Evolutionary conservation across 2,888 invertebrate genomes (phyloP).

Genomic region (Podotricha telesiphe): DNA sequence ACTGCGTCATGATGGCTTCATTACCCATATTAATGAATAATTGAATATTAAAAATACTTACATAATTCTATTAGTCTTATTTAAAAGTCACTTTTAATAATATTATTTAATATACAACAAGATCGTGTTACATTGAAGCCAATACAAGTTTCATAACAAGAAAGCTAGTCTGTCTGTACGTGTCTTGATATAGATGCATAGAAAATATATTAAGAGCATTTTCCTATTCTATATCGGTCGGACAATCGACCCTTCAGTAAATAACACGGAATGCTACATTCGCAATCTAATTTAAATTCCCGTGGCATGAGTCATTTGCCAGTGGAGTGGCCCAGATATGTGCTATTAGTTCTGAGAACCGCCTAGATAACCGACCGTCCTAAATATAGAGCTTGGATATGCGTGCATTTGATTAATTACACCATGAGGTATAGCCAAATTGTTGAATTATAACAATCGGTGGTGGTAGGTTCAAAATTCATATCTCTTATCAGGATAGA

Average conservation of each 20-base stretch:
- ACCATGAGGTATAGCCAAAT: not conserved
- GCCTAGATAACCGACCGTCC: conserved; percentile 8
- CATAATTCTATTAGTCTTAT: too few relatives aligned
- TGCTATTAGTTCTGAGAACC: conserved; percentile 24
- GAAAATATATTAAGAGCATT: not conserved
- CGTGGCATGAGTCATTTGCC: conserved; percentile 23
- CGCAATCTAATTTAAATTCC: conserved; percentile 28
- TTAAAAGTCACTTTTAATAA: too few relatives aligned
- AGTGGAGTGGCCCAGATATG: conserved; percentile 28
- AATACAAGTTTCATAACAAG: too few relatives aligned
- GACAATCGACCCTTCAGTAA: conserved; percentile 14
- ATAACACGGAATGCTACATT: conserved; percentile 20
- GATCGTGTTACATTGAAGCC: too few relatives aligned
- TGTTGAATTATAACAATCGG: not conserved
- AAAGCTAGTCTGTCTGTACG: too few relatives aligned
- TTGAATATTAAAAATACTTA: too few relatives aligned
- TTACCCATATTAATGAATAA: too few relatives aligned
- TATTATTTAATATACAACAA: too few relatives aligned
- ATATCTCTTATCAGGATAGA: too few relatives aligned
- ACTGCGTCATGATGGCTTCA: too few relatives aligned
- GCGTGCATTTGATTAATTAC: conserved; percentile 23
- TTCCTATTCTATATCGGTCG: not conserved
- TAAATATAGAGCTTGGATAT: conserved; percentile 24
- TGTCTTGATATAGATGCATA: not conserved
- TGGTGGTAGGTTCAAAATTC: too few relatives aligned